Base-by-base conservation (phyloP, 2,888 invertebrate species). In the Choristoneura rosaceana region DNA sequence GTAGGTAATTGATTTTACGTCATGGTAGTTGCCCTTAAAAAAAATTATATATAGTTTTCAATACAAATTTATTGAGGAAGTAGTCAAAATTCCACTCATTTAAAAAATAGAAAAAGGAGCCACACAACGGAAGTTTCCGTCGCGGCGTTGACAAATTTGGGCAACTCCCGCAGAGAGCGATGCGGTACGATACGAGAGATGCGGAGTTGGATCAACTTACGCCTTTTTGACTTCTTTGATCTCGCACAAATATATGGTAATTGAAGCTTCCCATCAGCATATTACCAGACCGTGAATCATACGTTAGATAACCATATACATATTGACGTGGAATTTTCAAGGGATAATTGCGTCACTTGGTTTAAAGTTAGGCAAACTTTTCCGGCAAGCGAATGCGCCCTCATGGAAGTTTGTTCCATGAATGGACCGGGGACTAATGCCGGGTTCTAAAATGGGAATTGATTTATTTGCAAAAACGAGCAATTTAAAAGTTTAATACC, bases 201-300 rank as follows among this genome's bases (percentile, higher is more conserved):
- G 64, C 14, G 8, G 59, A 61, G 68, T 52, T 43, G 12, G 47
- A 74, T 64, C 60, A 68, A 71, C 43, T 65, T 67, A 62, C 65
- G 74, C 67, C 38, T 58, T 65, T 73, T 64, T 67, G 43, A 55
- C 33, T 74, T 67, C 64, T 74, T 76, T 76, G 73, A 75, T 75
- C 73, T 69, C 69, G 52, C 41, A 64, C 66, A 76, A 70, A 75
- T 47, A 73, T 71, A 74, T 76, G 75, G 69, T 71, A 75, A 76
- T 74, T 74, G 69, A 66, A 69, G 71, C 41, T 64, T 45, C 65
- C 43, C 47, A 73, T 73, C 62, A 70, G 41, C 71, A 74, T 73
- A 69, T 60, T 64, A 63, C 52, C 68, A 69, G 61, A 59, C 62
- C 69, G 43, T 47, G 41, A 60, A 52, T 34, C 34, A 33, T 41